Base-by-base conservation (phyloP, 2,797 vertebrate species). In the Scolopax bukidnonensis region DNA sequence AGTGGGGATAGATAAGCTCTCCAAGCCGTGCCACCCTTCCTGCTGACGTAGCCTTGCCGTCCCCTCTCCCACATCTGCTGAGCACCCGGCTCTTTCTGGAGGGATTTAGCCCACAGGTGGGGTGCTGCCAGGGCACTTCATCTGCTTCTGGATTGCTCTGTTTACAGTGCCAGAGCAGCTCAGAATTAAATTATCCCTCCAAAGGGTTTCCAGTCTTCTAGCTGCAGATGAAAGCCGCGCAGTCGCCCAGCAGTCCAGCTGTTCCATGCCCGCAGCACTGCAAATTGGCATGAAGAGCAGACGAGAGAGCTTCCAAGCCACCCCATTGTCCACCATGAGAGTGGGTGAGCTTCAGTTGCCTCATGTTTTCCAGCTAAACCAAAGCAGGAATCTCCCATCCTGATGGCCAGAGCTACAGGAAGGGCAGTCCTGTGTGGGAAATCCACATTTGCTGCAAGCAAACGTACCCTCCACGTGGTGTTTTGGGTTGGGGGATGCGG, bases 31-130 rank as follows among this genome's bases (percentile, higher is more conserved):
- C 41, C 69, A 78, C 12, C 21, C 33, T 51, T 68, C 18, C 57
- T 57, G 32, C 32, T 71, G 82, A 50, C 4, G 4, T 28, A 40
- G 56, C 14, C 61, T 71, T 65, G 70, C 54, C 10, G 1, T 41
- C 78, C 12, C 7, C 1, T 85, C 74, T 69, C 32, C 32, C 71
- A 89, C 79, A 83, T 93, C 95, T 82, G 77, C 89, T 74, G 23
- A 21, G 86, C 83, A 89, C 94, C 81, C 1, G 0, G 30, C 47
- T 91, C 27, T 93, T 89, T 96, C 41, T 90, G 86, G 89, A 81
- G 76, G 27, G 48, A 56, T 64, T 84, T 86, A 70, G 16, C 71
- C 53, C 68, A 91, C 97, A 98, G 97, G 97, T 97, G 97, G 94
- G 70, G 84, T 28, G 23, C 67, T 54, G 69, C 87, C 95, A 94